phyloP scores from a whole-genome alignment of 2,113 vertebrate genomes.

The Macheiramphus alcinus region DNA sequence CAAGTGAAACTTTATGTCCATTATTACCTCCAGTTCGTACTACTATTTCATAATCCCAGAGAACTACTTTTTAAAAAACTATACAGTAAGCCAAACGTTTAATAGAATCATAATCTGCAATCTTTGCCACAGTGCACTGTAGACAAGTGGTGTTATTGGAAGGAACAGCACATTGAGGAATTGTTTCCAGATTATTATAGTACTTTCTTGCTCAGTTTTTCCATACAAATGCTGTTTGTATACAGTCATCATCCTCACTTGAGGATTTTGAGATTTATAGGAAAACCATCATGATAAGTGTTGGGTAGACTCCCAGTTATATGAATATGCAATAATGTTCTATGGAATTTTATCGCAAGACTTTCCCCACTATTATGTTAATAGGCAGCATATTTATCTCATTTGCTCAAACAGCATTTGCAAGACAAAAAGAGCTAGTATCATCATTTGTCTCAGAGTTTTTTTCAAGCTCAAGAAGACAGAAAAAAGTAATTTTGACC shows the following conservation, averaged over 20 bases:
- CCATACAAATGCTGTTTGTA: neutral
- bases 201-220: constrained; percentile 25
- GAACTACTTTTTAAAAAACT: neutral
- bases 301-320: neutral
- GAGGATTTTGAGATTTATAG: constrained; percentile 16
- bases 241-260: neutral
- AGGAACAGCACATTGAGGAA: neutral
- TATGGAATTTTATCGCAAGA: neutral
- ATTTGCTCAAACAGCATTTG: neutral
- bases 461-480: neutral
- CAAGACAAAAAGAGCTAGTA: neutral
- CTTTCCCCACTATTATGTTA: neutral
- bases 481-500: neutral
- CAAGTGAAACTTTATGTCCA: neutral
- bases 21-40: neutral
- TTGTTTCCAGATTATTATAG: constrained; percentile 17
- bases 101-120: constrained; percentile 9
- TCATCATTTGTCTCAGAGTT: neutral
- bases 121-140: neutral
- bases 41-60: constrained; percentile 3
- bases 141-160: constrained; percentile 1
- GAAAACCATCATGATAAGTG: neutral
- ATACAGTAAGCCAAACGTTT: neutral
- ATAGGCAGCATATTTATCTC: neutral
- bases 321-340: neutral